Evolutionary conservation across 2,113 vertebrate species (phyloP).

Genomic region (Ceyx cyanopectus): DNA sequence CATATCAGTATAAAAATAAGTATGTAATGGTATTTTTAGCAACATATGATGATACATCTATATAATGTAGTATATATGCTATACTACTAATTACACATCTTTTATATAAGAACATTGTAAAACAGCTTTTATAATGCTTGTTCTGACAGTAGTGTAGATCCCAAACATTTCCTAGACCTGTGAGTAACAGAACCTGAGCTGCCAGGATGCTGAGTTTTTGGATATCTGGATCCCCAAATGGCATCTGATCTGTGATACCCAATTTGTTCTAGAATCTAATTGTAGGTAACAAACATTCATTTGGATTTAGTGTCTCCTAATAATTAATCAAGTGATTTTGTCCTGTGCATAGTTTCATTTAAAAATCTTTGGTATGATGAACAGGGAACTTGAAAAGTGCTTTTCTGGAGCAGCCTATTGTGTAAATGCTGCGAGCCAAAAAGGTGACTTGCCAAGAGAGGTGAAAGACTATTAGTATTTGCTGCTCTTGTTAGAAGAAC

Average conservation of each 20-base stretch:
- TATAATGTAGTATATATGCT: no score
- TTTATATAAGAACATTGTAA: not conserved
- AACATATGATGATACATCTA: not conserved
- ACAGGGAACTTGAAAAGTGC: not conserved
- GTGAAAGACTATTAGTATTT: not conserved
- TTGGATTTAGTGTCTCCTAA: not conserved
- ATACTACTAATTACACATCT: not conserved
- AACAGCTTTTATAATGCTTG: not conserved
- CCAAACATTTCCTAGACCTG: not conserved
- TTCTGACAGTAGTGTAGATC: not conserved
- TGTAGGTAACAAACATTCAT: not conserved
- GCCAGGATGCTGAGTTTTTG: not conserved
- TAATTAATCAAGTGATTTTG: not conserved
- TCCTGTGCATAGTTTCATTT: not conserved
- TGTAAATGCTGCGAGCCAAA: not conserved
- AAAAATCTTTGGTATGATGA: not conserved
- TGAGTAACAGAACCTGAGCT: not conserved
- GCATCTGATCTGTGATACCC: not conserved
- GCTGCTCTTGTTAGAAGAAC: not conserved
- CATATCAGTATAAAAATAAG: not conserved
- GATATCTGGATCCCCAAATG: not conserved
- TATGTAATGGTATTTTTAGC: not conserved
- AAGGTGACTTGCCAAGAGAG: not conserved
- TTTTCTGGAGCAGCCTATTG: not conserved
- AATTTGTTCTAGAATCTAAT: not conserved